Conservation (phyloP, 2,113 vertebrate genomes). For the Zosterops lateralis region DNA sequence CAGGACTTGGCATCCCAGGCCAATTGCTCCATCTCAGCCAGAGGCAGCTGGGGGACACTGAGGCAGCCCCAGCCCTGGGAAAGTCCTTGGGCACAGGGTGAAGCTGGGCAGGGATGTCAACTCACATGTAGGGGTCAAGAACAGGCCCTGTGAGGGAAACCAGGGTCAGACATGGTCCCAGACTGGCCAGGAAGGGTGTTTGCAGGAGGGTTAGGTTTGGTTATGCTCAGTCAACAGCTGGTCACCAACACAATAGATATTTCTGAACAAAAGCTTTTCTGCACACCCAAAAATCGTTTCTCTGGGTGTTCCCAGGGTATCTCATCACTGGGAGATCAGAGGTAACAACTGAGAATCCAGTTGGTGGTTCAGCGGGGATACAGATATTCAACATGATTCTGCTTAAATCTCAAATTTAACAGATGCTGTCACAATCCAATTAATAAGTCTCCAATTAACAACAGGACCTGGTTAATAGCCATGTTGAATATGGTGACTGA, state of each 20-base stretch:
- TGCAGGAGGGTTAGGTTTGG: background rate
- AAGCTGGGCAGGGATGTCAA: background rate
- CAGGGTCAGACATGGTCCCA: fast-evolving
- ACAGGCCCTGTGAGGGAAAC: no score
- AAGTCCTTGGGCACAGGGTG: background rate
- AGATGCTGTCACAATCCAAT: background rate
- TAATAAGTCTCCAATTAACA: background rate
- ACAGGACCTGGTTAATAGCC: background rate
- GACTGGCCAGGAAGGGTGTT: background rate
- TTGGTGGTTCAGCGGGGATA: background rate
- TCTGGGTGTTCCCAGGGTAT: background rate
- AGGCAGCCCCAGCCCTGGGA: background rate
- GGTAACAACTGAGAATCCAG: background rate
- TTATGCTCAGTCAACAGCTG: background rate
- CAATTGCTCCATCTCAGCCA: background rate
- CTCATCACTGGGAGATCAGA: background rate
- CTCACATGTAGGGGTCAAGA: background rate
- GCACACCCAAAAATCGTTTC: background rate
- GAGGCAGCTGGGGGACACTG: fast-evolving
- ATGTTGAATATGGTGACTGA: background rate
- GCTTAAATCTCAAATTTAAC: background rate
- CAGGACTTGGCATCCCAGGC: background rate
- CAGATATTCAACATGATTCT: background rate
- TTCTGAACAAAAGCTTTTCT: background rate
- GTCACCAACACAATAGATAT: background rate